phyloP scores from a whole-genome alignment of 2,113 vertebrate species.

The Perca schrenkii region DNA sequence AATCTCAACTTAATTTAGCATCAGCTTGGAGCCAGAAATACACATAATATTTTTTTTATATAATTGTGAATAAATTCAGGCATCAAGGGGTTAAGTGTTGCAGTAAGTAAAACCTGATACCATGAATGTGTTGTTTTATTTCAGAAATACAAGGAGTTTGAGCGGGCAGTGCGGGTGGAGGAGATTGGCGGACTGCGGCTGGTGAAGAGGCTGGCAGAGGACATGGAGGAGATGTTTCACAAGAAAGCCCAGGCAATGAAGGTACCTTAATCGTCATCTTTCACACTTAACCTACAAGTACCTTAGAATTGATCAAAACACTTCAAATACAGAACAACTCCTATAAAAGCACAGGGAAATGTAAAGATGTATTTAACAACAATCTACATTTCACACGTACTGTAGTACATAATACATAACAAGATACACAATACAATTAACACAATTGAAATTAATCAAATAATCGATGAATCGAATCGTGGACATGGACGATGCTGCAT shows the following conservation, averaged over 20 bases:
- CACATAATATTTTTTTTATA: too few relatives aligned
- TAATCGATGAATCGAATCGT: too few relatives aligned
- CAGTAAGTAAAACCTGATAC: constrained; percentile 3
- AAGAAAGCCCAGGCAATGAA: constrained; percentile 96
- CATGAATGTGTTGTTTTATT: constrained; percentile 47
- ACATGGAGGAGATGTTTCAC: constrained; percentile 99
- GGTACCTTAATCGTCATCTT: constrained; percentile 75
- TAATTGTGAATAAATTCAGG: too few relatives aligned
- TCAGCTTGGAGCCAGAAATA: too few relatives aligned
- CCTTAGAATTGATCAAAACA: neutral
- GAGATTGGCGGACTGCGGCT: constrained; percentile 97
- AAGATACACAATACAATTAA: too few relatives aligned
- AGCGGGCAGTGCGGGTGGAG: constrained; percentile 93
- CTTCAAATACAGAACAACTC: neutral
- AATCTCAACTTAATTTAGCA: too few relatives aligned
- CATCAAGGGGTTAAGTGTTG: too few relatives aligned
- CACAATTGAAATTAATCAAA: too few relatives aligned
- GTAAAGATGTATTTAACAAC: neutral
- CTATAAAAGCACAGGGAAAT: neutral
- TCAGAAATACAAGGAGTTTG: constrained; percentile 99
- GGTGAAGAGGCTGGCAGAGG: constrained; percentile 95
- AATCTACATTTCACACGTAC: neutral
- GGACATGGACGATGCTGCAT: too few relatives aligned
- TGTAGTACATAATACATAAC: neutral
- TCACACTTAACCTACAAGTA: neutral